Evolutionary conservation across 2,113 vertebrate genomes (phyloP), one percentile per base, ranked within the genome.

Genomic region (Channa argus): DNA sequence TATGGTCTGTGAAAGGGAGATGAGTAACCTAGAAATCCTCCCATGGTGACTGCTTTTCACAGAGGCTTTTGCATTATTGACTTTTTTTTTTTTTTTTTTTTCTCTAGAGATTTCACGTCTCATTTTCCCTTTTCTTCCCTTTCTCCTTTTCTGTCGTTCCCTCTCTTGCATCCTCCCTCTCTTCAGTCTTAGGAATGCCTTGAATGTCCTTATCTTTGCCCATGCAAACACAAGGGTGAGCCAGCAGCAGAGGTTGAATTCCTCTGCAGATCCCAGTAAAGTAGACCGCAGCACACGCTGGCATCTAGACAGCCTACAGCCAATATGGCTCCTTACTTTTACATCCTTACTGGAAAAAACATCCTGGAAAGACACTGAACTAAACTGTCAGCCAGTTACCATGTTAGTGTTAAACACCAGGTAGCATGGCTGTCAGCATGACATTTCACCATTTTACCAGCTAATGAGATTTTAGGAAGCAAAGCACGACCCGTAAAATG

Each of bases 171-270:
- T 59, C 63, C 59, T 63, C 61, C 62, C 67, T 77, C 69, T 63
- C 59, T 13, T 50, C 73, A 15, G 58, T 79, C 73, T 86, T 69
- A 85, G 87, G 90, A 93, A 92, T 92, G 89, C 81, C 61, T 52
- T 84, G 84, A 89, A 91, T 90, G 87, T 87, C 84, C 85, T 92
- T 89, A 92, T 93, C 90, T 90, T 70, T 78, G 86, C 79, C 87
- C 85, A 62, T 82, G 72, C 87, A 91, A 90, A 90, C 90, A 91
- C 72, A 56, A 87, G 79, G 53, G 62, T 80, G 79, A 86, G 85
- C 74, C 82, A 79, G 77, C 73, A 74, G 73, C 76, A 67, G 82
- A 77, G 89, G 86, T 77, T 63, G 74, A 89, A 91, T 91, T 90
- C 85, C 84, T 89, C 71, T 49, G 74, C 83, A 68, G 73, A 84